phyloP scores from a whole-genome alignment of 2,113 vertebrate species.

The Galbula dea region DNA sequence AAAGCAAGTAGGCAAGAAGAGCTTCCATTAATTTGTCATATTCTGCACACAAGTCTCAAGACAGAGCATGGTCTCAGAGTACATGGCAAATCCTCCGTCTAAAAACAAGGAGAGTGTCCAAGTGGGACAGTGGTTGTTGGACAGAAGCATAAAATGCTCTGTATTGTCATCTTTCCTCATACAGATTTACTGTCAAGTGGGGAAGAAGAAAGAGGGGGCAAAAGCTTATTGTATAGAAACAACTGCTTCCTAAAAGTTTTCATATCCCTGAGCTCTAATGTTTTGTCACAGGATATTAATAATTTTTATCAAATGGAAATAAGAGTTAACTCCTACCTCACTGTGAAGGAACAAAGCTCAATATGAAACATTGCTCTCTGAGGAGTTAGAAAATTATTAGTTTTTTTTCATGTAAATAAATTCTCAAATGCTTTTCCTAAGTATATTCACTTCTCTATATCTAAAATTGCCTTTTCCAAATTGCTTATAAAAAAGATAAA shows the following conservation, averaged over 20 bases:
- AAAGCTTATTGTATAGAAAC: background rate
- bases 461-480: background rate
- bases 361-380: background rate
- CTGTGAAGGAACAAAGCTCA: background rate
- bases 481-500: background rate
- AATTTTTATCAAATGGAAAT: background rate
- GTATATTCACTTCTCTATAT: background rate
- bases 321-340: background rate
- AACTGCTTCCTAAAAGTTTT: background rate
- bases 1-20: background rate
- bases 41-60: background rate
- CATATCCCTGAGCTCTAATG: background rate
- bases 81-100: background rate
- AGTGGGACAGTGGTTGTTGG: background rate
- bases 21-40: background rate
- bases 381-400: background rate
- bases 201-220: rapidly evolving
- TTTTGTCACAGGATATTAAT: background rate
- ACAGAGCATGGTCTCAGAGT: background rate
- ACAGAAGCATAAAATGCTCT: background rate
- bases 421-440: background rate
- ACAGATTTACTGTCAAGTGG: background rate
- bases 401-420: background rate
- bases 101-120: background rate
- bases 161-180: background rate